phyloP scores from a whole-genome alignment of 2,888 invertebrate genomes.

The Ophion obscuratus region DNA sequence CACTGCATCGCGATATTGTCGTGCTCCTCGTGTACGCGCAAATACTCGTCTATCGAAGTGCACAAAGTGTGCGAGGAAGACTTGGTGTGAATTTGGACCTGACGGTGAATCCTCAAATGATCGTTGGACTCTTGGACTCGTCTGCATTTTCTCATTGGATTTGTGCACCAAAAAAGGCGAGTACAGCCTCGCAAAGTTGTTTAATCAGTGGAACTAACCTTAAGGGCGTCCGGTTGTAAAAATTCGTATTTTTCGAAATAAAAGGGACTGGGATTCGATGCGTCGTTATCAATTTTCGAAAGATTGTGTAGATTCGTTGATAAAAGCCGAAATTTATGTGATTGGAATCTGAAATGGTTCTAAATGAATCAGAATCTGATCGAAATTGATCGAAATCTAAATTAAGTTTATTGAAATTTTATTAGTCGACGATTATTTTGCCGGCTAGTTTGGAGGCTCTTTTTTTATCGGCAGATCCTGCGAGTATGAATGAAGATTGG shows the following conservation, averaged over 20 bases:
- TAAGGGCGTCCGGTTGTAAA: background rate
- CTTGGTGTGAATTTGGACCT: background rate
- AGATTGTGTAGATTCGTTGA: too few species aligned
- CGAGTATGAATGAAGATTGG: too few species aligned
- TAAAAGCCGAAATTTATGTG: too few species aligned
- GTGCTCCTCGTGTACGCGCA: slow-evolving; percentile 6
- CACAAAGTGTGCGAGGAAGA: background rate
- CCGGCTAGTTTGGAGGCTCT: too few species aligned
- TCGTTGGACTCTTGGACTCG: background rate
- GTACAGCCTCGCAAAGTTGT: background rate
- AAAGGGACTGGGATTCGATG: too few species aligned
- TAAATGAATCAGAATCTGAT: too few species aligned
- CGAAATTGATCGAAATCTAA: too few species aligned
- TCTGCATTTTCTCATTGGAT: background rate
- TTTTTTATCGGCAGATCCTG: too few species aligned
- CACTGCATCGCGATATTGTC: slow-evolving; percentile 51
- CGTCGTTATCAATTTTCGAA: too few species aligned
- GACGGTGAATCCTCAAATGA: background rate
- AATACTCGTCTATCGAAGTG: slow-evolving; percentile 16
- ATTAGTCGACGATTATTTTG: too few species aligned
- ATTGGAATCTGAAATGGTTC: too few species aligned
- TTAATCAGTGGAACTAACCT: background rate
- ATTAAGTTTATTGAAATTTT: too few species aligned
- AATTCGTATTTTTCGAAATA: background rate
- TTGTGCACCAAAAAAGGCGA: background rate